phyloP scores from a whole-genome alignment of 35 echinoderm and acorn worm genomes.

The Apostichopus parvimensis region DNA sequence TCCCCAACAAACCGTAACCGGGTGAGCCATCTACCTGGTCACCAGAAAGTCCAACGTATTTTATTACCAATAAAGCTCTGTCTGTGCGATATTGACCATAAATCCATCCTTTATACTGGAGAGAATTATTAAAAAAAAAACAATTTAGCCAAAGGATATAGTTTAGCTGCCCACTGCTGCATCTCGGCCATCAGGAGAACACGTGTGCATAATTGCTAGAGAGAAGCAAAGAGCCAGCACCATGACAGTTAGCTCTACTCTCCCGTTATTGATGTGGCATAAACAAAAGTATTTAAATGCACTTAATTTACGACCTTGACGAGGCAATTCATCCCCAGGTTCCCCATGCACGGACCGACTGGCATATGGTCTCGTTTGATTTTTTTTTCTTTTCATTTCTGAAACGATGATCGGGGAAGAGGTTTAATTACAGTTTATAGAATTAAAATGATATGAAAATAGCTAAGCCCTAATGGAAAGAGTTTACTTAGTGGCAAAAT shows the following conservation, averaged over 20 bases:
- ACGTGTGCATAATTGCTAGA: not conserved
- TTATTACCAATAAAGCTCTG: too few relatives aligned
- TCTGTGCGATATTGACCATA: not conserved
- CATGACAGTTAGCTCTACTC: not conserved
- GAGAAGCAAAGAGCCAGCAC: not conserved
- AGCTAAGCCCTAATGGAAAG: not conserved
- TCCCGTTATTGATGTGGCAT: constrained; percentile 24
- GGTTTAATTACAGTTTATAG: not conserved
- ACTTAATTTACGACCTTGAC: constrained; percentile 39
- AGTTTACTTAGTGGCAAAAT: not conserved
- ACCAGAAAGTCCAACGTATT: too few relatives aligned
- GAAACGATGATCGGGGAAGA: not conserved
- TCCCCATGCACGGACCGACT: not conserved
- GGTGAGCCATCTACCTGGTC: too few relatives aligned
- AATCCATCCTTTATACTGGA: not conserved
- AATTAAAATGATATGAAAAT: constrained; percentile 5
- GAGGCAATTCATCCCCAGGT: not conserved
- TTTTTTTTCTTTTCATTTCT: not conserved
- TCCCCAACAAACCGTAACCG: too few relatives aligned
- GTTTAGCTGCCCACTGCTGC: too few relatives aligned
- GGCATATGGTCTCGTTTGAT: not conserved
- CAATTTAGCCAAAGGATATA: too few relatives aligned
- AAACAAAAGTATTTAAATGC: constrained; percentile 23
- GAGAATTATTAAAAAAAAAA: not conserved
- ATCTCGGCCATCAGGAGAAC: not conserved